Base-by-base conservation (phyloP, 2,113 vertebrate species). In the Phalacrocorax brasilianus region DNA sequence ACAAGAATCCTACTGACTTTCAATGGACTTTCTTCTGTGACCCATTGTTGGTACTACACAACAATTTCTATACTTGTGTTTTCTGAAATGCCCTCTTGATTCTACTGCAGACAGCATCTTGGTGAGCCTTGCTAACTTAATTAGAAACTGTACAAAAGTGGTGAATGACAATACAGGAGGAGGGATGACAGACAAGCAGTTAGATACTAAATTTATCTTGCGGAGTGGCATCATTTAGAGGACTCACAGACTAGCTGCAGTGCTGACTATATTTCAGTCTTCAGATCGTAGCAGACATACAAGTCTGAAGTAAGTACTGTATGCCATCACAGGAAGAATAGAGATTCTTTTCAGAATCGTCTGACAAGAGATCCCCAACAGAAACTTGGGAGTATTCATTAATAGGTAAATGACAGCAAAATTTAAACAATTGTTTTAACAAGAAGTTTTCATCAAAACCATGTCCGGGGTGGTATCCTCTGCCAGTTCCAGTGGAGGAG, bases 1-100 rank as follows among this genome's bases (percentile, higher is more conserved):
- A 53, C 0, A 0, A 84, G 0, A 87, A 56, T 75, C 21, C 24
- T 30, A 21, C 16, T 52, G n/a, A 35, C n/a, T 80, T 88, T 40
- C 67, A 56, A 2, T 78, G 32, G 26, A 32, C 0, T 76, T 84
- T 33, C 8, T 86, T 81, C 55, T 73, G 52, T 85, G 62, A 66
- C 52, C 45, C 20, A 10, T 9, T 66, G 52, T 22, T 11, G 21
- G 10, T 17, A 52, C 28, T 21, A 65, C 3, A 6, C 27, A 70
- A 40, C n/a, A 71, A 19, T 71, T 78, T 23, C 47, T 62, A 1
- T 80, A 21, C 38, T 50, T 65, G 16, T 47, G 35, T 67, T 84
- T 90, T 75, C 40, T 91, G 89, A 74, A 88, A 12, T 55, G 32
- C 53, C 24, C 49, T 83, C n/a, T 77, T 58, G 18, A 47, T 88